These are phyloP conservation scores for Drosophila jambulina DNA, from an alignment of 1,140 invertebrate genomes.

Conservation along the genomic window DNA sequence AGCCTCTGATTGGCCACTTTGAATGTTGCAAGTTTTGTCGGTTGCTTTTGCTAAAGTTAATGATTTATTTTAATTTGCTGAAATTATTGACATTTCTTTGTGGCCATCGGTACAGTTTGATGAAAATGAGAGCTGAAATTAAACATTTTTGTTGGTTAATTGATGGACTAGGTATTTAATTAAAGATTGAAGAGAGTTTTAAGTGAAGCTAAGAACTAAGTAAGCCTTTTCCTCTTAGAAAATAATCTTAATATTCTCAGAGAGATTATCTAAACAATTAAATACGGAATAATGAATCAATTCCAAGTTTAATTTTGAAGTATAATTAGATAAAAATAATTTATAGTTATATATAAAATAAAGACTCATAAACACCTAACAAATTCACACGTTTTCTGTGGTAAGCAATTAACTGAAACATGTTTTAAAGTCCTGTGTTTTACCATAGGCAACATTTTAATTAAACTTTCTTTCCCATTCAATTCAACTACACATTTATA, in stretches of 20 bases:
- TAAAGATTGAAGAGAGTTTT: background rate
- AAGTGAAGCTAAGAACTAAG: background rate
- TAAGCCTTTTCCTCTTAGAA: background rate
- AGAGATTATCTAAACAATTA: background rate
- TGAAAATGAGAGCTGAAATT: constrained; percentile 5
- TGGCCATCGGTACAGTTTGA: constrained; percentile 1
- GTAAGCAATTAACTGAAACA: background rate
- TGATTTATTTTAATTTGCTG: constrained; percentile 45
- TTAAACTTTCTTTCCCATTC: background rate
- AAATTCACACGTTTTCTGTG: too few species aligned
- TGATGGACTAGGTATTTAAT: background rate
- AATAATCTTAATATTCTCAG: background rate
- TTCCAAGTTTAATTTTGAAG: background rate
- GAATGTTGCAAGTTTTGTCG: constrained; percentile 15
- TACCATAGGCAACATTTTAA: background rate
- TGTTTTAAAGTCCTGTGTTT: background rate
- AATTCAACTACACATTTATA: background rate
- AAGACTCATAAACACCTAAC: background rate
- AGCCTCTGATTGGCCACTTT: constrained; percentile 50
- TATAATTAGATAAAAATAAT: background rate
- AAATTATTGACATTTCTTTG: constrained; percentile 15
- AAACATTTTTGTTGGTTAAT: constrained; percentile 9
- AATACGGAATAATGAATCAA: background rate
- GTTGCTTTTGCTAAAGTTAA: constrained; percentile 27
- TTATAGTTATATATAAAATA: background rate